Conservation (phyloP, 2,888 invertebrate genomes). For the Xestia ashworthii region DNA sequence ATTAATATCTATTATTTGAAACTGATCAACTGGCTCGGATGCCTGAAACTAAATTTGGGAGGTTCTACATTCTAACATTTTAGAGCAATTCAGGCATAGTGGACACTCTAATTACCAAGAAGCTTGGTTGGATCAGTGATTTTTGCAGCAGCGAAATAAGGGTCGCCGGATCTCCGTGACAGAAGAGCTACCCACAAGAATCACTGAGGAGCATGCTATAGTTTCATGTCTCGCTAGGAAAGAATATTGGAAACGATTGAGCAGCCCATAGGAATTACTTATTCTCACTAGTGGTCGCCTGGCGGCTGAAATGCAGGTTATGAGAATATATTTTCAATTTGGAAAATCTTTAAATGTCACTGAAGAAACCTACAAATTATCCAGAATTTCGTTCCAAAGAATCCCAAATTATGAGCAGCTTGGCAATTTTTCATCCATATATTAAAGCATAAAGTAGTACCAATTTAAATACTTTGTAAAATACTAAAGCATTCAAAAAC, state of each 20-base stretch:
- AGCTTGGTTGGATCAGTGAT: not conserved
- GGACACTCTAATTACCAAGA: not conserved
- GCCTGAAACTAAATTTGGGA: conserved; percentile 42
- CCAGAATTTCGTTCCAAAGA: not conserved
- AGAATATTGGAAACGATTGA: not conserved
- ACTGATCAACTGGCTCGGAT: conserved; percentile 55
- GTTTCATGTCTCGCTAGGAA: not conserved
- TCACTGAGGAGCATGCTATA: not conserved
- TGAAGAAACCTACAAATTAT: not conserved
- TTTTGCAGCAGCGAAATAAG: not conserved
- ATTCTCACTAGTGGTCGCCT: not conserved
- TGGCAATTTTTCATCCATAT: not conserved
- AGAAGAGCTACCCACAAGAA: not conserved
- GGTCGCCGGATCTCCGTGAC: not conserved
- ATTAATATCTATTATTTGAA: conserved; percentile 64
- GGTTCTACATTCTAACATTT: not conserved
- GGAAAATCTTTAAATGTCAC: not conserved
- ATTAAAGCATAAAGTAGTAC: not conserved
- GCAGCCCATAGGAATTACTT: not conserved
- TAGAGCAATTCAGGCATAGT: not conserved
- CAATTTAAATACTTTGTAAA: conserved; percentile 13
- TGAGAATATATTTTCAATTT: too few species aligned
- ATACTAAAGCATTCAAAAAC: conserved; percentile 11
- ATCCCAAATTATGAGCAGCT: not conserved
- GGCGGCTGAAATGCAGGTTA: not conserved